phyloP scores from a whole-genome alignment of 2,113 vertebrate genomes.

The Romanogobio albipinnatus region DNA sequence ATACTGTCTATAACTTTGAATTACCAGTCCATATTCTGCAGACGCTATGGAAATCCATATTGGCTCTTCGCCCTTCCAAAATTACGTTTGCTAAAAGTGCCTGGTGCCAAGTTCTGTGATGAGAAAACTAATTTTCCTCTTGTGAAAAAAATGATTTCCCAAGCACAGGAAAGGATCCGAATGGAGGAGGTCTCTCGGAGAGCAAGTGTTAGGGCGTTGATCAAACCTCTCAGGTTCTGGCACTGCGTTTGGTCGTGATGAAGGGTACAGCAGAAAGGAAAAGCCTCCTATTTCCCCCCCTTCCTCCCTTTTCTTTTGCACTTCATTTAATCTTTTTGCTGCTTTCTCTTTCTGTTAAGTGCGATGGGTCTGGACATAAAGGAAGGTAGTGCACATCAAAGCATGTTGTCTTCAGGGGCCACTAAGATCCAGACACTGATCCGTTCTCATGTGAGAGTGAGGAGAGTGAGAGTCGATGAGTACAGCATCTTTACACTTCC shows the following conservation, averaged over 20 bases:
- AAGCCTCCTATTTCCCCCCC: not conserved
- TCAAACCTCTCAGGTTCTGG: constrained; percentile 37
- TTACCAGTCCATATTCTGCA: constrained; percentile 10
- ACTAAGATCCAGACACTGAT: constrained; percentile 37
- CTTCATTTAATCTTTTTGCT: constrained; percentile 37
- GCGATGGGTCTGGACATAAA: constrained; percentile 47
- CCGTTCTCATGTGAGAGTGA: constrained; percentile 37
- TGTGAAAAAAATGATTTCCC: constrained; percentile 39
- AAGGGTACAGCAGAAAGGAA: constrained; percentile 48
- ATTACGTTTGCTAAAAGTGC: constrained; percentile 7
- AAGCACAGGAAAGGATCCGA: constrained; percentile 3
- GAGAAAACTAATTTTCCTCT: constrained; percentile 25
- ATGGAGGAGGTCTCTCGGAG: constrained; percentile 1
- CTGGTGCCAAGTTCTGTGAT: constrained; percentile 36
- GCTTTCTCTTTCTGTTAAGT: constrained; percentile 23
- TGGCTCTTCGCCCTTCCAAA: constrained; percentile 11
- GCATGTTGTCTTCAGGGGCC: constrained; percentile 41
- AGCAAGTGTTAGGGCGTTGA: constrained; percentile 16
- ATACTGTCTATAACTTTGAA: not conserved
- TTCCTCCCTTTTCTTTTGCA: constrained; percentile 27
- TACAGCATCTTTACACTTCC: constrained; percentile 38
- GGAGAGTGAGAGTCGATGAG: constrained; percentile 43
- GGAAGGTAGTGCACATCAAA: constrained; percentile 55
- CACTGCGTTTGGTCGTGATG: constrained; percentile 9
- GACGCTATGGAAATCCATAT: constrained; percentile 25